These are phyloP conservation scores for Emydura subglobosa DNA, from an alignment of 2,113 vertebrate species.

Conservation along the genomic window DNA sequence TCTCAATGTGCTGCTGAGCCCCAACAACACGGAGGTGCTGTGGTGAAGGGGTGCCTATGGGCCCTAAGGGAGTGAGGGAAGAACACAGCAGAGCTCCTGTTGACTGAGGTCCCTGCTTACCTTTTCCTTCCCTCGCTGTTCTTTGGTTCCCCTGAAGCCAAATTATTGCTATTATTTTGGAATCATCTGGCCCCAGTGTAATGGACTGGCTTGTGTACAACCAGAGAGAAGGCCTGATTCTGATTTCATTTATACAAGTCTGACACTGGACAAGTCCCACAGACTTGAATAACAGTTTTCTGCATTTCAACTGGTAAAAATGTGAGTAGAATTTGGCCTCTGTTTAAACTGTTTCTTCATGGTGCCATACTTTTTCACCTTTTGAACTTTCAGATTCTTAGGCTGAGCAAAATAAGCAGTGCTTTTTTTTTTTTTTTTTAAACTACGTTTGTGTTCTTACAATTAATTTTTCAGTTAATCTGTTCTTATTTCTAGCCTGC, in stretches of 20 bases:
- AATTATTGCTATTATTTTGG: background rate
- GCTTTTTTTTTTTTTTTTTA: background rate
- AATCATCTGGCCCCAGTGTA: background rate
- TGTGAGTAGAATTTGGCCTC: background rate
- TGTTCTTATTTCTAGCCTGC: constrained; percentile 80
- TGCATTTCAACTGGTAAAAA: background rate
- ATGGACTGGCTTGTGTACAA: background rate
- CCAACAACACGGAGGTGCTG: background rate
- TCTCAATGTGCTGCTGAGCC: background rate
- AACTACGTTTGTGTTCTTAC: background rate
- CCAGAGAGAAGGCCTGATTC: background rate
- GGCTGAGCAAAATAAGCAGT: background rate
- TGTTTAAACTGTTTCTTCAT: background rate
- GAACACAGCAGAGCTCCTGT: background rate
- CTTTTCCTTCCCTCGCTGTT: background rate
- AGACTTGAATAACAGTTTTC: background rate
- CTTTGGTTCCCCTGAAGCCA: background rate
- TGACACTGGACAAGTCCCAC: background rate
- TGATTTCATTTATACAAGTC: background rate
- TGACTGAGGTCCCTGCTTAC: background rate
- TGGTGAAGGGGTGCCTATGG: background rate
- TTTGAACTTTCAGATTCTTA: background rate
- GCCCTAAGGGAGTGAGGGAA: background rate
- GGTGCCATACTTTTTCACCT: background rate
- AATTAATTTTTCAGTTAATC: background rate